These are phyloP conservation scores for Agriopis aurantiaria DNA, from an alignment of 2,888 invertebrate species.

Conservation along the genomic window DNA sequence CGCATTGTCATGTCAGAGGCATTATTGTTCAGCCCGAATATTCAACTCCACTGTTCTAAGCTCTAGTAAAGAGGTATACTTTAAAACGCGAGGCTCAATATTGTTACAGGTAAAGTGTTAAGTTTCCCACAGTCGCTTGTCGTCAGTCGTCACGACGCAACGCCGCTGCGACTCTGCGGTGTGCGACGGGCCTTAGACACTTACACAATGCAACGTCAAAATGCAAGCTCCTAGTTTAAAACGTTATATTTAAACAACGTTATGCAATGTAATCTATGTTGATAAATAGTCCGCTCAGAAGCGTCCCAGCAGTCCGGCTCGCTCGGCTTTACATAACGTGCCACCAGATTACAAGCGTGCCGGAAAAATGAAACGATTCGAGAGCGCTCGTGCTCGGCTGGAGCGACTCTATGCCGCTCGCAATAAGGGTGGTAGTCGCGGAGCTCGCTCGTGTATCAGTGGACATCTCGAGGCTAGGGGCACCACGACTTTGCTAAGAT, in stretches of 20 bases:
- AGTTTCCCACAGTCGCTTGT: too few species aligned
- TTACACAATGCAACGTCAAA: background rate
- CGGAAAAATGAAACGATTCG: slow-evolving; percentile 19
- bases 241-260: background rate
- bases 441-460: slow-evolving; percentile 15
- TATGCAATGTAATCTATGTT: slow-evolving; percentile 1
- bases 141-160: too few species aligned
- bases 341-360: slow-evolving; percentile 18
- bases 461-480: background rate
- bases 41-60: too few species aligned
- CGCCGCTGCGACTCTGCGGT: too few species aligned
- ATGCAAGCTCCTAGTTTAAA: background rate
- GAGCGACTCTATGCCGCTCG: slow-evolving; percentile 15
- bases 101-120: too few species aligned
- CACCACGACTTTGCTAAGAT: too few species aligned
- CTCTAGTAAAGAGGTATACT: too few species aligned
- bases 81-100: too few species aligned
- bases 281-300: slow-evolving; percentile 1
- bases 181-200: too few species aligned
- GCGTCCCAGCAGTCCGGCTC: background rate
- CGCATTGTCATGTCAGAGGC: too few species aligned
- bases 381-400: background rate
- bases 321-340: slow-evolving; percentile 14
- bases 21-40: too few species aligned
- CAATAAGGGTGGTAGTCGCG: slow-evolving; percentile 25